Base-by-base conservation (phyloP, 2,888 invertebrate species). In the Campoletis raptor region DNA sequence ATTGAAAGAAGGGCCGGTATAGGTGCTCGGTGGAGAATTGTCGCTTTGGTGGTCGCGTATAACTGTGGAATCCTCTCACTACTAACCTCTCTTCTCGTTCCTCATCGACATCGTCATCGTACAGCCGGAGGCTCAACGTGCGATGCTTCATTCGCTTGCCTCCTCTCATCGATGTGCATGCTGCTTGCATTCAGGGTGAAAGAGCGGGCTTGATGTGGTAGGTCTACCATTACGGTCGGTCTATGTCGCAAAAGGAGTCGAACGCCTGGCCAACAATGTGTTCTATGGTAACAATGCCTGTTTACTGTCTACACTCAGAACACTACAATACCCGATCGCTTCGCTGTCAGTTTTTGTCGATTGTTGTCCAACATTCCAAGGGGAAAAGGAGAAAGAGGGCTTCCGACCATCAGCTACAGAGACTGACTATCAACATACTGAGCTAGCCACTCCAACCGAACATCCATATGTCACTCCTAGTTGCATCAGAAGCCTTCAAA, bases 281-380 rank as follows among this genome's bases (percentile, higher is more conserved):
- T 90, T 86, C 86, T 86, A 79, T 81, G 82, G 36, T 80, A 92
- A 84, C 93, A 93, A 94, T 93, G 92, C 89, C 92, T 93, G 93
- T 94, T 94, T 93, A 93, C 93, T 92, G 92, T 93, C 93, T 93
- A 92, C 92, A 91, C 92, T 92, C 90, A 90, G 91, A 85, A 87
- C 83, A 87, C 90, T 87, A 92, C 92, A 93, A 93, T 92, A 89
- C 87, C 88, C 88, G 91, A 89, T 91, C 92, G 91, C 90, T 91
- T 90, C 91, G 91, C 91, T 91, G 93, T 92, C 92, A 92, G 93
- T 92, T 93, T 93, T 93, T 93, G 91, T 91, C 93, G 91, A 92
- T 92, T 93, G 90, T 91, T 91, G 89, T 88, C 89, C 89, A 83
- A 87, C 88, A 83, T 89, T 87, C 77, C 87, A 88, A 73, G 86